Base-by-base conservation (phyloP, 2,797 vertebrate species). In the Thripadectes ignobilis region DNA sequence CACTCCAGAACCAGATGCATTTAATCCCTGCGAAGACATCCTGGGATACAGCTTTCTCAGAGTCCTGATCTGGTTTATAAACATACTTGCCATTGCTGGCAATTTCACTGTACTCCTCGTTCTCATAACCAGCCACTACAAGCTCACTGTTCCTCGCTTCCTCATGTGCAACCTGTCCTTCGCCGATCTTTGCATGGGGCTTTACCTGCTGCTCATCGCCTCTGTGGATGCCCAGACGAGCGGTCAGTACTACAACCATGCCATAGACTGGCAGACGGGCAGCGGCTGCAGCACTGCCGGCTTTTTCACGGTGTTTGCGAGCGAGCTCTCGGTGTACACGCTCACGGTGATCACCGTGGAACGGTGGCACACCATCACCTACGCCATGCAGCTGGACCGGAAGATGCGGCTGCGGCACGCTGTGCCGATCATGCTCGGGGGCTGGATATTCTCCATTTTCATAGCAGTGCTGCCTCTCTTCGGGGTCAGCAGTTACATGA, bases 141-240 rank as follows among this genome's bases (percentile, higher is more conserved):
- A 99, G 90, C 96, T 99, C 34, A 99, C 98, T 0, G 98, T 99
- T 38, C 99, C 99, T 41, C 98, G 98, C 39, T 99, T 99, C 83
- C 99, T 99, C 68, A 99, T 99, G 98, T 99, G 99, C 91, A 99
- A 99, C 95, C 97, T 99, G 75, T 99, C 98, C 83, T 98, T 99
- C 6, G 99, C 99, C 0, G 99, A 99, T 90, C 98, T 99, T 8
- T 99, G 99, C 97, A 99, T 99, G 99, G 99, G 99, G 2, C 95
- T 99, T 21, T 99, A 99, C 73, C 96, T 99, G 87, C 97, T 99
- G 94, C 98, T 99, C 48, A 99, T 99, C 1, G 99, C 99, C 41
- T 98, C 98, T 1, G 98, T 99, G n/a, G 99, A 99, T 29, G 96
- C 97, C 69, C 97, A 97, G 88, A 99, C 99, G 7, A 98, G 97